Percentiles rank a stretch among this genome's conserved stretches.
phyloP scores from a whole-genome alignment of 2,113 vertebrate species.

The Pampusana beccarii region DNA sequence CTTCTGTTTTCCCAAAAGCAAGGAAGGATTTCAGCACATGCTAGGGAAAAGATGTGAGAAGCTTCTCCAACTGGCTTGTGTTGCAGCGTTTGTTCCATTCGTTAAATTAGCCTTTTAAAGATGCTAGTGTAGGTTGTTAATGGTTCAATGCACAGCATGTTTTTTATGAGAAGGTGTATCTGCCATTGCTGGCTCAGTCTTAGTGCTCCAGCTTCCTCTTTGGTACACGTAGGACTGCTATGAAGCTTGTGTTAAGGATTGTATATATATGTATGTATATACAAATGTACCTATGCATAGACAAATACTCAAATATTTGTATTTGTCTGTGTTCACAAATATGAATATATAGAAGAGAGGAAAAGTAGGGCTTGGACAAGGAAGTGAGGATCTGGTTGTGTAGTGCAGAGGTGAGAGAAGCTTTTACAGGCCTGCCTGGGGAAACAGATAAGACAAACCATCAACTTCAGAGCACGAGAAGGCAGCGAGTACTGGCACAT shows the following conservation, averaged over 20 bases:
- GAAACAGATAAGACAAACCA: background rate
- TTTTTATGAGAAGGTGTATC: background rate
- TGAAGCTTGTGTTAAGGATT: background rate
- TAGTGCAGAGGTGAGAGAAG: background rate
- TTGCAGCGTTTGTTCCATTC: background rate
- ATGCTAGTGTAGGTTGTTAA: background rate
- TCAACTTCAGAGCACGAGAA: accelerated
- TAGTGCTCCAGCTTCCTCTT: background rate
- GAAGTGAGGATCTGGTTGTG: background rate
- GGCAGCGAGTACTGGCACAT: background rate
- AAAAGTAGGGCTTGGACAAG: background rate
- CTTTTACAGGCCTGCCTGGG: background rate
- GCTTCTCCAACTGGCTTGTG: background rate
- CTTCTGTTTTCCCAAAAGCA: background rate
- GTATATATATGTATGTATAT: background rate
- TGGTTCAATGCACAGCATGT: background rate
- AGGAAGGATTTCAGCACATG: background rate
- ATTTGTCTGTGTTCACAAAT: background rate
- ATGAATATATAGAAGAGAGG: background rate
- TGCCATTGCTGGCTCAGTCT: background rate
- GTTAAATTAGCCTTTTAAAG: background rate
- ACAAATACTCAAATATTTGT: background rate
- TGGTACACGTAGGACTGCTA: background rate
- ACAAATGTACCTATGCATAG: background rate
- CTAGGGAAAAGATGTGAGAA: background rate